Conservation (phyloP, 2,113 vertebrate genomes). For the Corythaixoides concolor region DNA sequence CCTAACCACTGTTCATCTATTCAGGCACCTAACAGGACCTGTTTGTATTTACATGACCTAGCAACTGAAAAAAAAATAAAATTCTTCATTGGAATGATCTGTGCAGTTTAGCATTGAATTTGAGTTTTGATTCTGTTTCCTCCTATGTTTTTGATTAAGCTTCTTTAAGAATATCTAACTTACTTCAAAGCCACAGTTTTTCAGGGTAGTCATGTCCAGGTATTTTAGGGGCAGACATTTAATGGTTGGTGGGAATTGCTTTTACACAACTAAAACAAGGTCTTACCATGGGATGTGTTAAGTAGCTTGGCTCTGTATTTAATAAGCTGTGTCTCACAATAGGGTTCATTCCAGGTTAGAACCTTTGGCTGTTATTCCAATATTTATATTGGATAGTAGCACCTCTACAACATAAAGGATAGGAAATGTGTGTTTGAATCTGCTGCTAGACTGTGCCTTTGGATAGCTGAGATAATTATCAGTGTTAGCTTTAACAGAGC, state of each 20-base stretch:
- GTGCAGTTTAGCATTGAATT: not conserved
- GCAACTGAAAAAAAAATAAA: not conserved
- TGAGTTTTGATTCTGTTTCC: not conserved
- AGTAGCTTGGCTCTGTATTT: not conserved
- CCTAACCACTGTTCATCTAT: not conserved
- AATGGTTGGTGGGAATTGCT: not conserved
- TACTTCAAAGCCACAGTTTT: not conserved
- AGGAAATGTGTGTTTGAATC: not conserved
- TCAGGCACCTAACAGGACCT: not conserved
- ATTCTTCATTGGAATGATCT: not conserved
- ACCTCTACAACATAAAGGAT: accelerated
- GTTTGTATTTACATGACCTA: not conserved
- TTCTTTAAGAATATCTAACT: not conserved
- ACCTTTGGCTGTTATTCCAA: not conserved
- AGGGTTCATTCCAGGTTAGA: not conserved
- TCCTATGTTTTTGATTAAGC: not conserved
- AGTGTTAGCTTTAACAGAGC: not conserved
- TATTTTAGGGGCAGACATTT: not conserved
- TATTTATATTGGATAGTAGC: not conserved
- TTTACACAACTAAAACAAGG: not conserved
- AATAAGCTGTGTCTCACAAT: not conserved
- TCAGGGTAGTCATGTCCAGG: accelerated
- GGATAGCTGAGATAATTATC: not conserved
- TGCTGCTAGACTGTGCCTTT: not conserved
- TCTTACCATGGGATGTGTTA: not conserved